phyloP scores from a whole-genome alignment of 1,140 invertebrate species.

The Drosophila mauritiana region DNA sequence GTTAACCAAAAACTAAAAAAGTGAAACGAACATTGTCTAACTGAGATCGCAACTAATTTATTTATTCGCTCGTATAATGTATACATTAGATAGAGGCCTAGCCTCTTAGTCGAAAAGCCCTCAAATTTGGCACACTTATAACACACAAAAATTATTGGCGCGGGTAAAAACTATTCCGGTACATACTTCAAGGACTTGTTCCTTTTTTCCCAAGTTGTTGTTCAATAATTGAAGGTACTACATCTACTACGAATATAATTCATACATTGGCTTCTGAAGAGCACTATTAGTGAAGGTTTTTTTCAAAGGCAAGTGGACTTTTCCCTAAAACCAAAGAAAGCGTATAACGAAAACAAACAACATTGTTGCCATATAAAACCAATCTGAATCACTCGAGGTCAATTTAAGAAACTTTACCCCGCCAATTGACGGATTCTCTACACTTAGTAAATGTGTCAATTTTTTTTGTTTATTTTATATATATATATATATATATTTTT shows the following conservation, averaged over 20 bases:
- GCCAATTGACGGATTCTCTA: constrained; percentile 33
- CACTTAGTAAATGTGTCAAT: constrained; percentile 48
- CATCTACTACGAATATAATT: no score
- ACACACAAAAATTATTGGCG: constrained; percentile 11
- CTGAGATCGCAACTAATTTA: constrained; percentile 44
- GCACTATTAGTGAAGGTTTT: no score
- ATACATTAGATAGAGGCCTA: constrained; percentile 75
- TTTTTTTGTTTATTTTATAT: constrained; percentile 21
- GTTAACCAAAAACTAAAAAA: constrained; percentile 52
- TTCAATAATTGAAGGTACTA: background rate
- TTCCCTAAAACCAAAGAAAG: no score
- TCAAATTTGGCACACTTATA: constrained; percentile 33
- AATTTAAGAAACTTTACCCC: constrained; percentile 4
- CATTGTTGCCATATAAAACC: background rate
- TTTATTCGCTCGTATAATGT: constrained; percentile 61
- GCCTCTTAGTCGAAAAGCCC: constrained; percentile 66
- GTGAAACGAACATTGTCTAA: constrained; percentile 16
- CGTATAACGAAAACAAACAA: no score
- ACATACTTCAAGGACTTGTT: background rate
- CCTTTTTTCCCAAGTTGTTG: background rate
- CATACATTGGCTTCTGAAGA: no score
- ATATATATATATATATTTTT: constrained; percentile 6
- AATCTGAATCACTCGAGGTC: background rate
- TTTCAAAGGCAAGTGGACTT: no score
- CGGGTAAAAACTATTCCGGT: background rate